phyloP scores from a whole-genome alignment of 2,888 invertebrate genomes.

The Pantelozetes paolii region DNA sequence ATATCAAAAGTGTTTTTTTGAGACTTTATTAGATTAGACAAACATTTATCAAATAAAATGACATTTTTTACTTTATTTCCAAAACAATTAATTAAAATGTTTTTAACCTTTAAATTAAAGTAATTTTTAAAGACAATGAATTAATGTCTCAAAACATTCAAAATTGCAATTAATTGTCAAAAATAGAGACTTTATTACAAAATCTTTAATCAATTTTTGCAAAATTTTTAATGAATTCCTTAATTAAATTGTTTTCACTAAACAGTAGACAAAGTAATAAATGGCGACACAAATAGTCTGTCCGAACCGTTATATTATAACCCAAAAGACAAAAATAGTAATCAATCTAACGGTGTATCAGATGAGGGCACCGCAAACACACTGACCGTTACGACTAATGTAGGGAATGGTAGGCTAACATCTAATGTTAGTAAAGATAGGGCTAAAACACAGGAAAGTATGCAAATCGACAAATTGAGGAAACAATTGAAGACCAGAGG shows the following conservation, averaged over 20 bases:
- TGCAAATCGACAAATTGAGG: background rate
- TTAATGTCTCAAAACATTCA: too few relatives aligned
- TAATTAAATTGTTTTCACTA: background rate
- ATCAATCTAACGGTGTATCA: background rate
- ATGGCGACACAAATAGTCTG: background rate
- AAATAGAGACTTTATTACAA: too few relatives aligned
- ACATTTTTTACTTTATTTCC: too few relatives aligned
- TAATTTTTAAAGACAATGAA: too few relatives aligned
- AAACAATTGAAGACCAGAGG: background rate
- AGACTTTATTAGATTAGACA: too few relatives aligned
- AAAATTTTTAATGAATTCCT: background rate
- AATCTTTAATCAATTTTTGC: too few relatives aligned
- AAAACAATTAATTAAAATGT: too few relatives aligned
- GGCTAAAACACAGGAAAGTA: background rate
- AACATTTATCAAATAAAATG: too few relatives aligned
- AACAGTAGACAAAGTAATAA: slow-evolving; percentile 16
- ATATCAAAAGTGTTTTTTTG: too few relatives aligned
- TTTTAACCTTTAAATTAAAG: too few relatives aligned
- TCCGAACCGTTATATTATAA: background rate
- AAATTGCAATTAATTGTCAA: too few relatives aligned
- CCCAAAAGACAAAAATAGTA: background rate
- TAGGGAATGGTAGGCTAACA: background rate
- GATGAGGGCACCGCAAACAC: background rate
- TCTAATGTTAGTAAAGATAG: background rate
- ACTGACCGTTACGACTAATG: background rate